Percentiles rank a stretch among this genome's conserved stretches.
Evolutionary conservation across 2,113 vertebrate species (phyloP).

Genomic region (Scatophagus argus): DNA sequence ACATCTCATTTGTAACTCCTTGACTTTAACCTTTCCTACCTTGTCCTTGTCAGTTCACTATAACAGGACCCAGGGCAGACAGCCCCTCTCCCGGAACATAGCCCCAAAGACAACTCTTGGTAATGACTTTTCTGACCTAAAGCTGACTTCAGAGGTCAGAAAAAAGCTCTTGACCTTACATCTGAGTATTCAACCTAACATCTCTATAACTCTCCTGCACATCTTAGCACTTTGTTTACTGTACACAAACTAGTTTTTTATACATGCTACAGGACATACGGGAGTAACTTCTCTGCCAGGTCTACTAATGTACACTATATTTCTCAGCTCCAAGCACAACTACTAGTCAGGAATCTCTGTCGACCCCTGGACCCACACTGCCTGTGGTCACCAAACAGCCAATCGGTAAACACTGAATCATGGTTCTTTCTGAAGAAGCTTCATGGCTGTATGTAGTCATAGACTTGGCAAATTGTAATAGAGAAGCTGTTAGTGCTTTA

Average conservation of each 20-base stretch:
- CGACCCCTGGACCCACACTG: constrained; percentile 61
- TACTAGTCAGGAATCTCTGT: constrained; percentile 70
- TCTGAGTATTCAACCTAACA: constrained; percentile 26
- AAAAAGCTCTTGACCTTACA: constrained; percentile 21
- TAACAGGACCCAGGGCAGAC: constrained; percentile 74
- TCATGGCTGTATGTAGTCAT: constrained; percentile 43
- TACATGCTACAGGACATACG: constrained; percentile 23
- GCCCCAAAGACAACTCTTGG: constrained; percentile 72
- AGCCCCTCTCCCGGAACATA: constrained; percentile 37
- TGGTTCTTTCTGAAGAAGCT: constrained; percentile 45
- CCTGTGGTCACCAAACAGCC: constrained; percentile 69
- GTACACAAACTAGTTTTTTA: not conserved
- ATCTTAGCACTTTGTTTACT: constrained; percentile 14
- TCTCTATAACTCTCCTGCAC: constrained; percentile 24
- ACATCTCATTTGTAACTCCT: constrained; percentile 30
- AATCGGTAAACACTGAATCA: constrained; percentile 75
- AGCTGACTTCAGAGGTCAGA: constrained; percentile 39
- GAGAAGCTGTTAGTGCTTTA: constrained; percentile 41
- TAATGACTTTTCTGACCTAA: constrained; percentile 74
- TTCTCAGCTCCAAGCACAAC: constrained; percentile 77
- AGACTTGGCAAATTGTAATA: constrained; percentile 24
- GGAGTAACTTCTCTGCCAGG: constrained; percentile 23
- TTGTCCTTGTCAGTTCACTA: constrained; percentile 72
- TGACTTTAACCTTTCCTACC: constrained; percentile 51
- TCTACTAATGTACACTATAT: constrained; percentile 73